Evolutionary conservation across 2,888 invertebrate genomes (phyloP), one percentile per base, ranked within the genome.

Genomic region (Serrognathus titanus): DNA sequence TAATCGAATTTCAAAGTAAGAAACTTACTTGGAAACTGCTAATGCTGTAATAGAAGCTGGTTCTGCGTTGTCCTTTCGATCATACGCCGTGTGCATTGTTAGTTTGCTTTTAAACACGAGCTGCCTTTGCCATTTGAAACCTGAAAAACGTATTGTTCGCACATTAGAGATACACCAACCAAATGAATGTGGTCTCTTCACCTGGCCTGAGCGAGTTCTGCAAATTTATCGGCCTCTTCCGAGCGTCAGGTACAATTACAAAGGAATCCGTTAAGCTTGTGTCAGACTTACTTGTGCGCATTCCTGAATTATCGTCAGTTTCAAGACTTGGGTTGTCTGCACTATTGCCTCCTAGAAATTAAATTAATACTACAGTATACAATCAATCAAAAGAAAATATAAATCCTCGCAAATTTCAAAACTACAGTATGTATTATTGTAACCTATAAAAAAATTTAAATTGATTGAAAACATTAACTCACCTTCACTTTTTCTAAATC

Each of bases 81-180:
- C 96, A 78, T 92, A 96, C 56, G 96, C 95, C 54, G 96, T 97
- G 77, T 97, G 96, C 97, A 97, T 97, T 10, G 97, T 97, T 66
- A 98, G 80, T 80, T 97, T 96, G 73, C 94, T 95, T 71, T 96
- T 86, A 74, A 96, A 92, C 58, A 95, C 88, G 64, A 97, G 80
- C 71, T 96, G 94, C 56, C 94, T 85, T 75, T 89, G 88, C 97
- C 97, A 97, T 69, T 87, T 87, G 73, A 92, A 90, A 51, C 92
- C 88, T 84, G 63, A 43, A 69, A 70, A 69, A 70, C 24, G 24
- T 31, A 6, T 31, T 31, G 24, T 31, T 31, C 1, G 24, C 7
- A 31, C 24, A 31, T 31, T 31, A 31, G 11, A 31, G 7, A 7
- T 31, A 31, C 24, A 31, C 24, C 24, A 20, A 20, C 20, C 20